Evolutionary conservation across 2,113 vertebrate genomes (phyloP).

Genomic region (Aspidoscelis tigris): DNA sequence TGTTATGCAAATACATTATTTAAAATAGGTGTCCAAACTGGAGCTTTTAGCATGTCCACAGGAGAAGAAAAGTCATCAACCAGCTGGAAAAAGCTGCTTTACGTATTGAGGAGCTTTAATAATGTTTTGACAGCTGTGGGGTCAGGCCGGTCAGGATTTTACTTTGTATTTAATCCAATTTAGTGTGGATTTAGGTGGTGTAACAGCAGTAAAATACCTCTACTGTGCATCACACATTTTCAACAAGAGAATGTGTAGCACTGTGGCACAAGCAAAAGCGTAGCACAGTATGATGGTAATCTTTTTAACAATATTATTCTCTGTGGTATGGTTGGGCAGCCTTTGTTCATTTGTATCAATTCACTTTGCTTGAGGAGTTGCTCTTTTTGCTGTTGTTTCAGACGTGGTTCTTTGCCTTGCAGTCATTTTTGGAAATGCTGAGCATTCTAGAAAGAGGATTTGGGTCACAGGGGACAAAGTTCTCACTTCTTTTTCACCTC

Average conservation of each 20-base stretch:
- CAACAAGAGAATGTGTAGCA: background rate
- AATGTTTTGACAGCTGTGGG: slow-evolving; percentile 11
- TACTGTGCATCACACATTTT: background rate
- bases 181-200: slow-evolving; percentile 3
- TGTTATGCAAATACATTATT: background rate
- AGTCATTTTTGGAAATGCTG: slow-evolving; percentile 37
- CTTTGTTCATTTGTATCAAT: background rate
- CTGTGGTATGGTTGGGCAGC: background rate
- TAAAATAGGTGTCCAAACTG: background rate
- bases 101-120: background rate
- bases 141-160: slow-evolving; percentile 1
- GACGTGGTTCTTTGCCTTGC: background rate
- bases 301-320: background rate
- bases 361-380: background rate
- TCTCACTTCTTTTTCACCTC: slow-evolving; percentile 52
- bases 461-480: slow-evolving; percentile 45
- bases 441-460: slow-evolving; percentile 45
- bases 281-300: background rate
- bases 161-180: slow-evolving; percentile 27
- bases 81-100: background rate
- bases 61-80: background rate
- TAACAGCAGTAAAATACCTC: slow-evolving; percentile 4
- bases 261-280: background rate
- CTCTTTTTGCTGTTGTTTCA: background rate
- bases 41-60: background rate